These are phyloP conservation scores for Xiphophorus couchianus DNA, from an alignment of 2,113 vertebrate species.

Conservation along the genomic window DNA sequence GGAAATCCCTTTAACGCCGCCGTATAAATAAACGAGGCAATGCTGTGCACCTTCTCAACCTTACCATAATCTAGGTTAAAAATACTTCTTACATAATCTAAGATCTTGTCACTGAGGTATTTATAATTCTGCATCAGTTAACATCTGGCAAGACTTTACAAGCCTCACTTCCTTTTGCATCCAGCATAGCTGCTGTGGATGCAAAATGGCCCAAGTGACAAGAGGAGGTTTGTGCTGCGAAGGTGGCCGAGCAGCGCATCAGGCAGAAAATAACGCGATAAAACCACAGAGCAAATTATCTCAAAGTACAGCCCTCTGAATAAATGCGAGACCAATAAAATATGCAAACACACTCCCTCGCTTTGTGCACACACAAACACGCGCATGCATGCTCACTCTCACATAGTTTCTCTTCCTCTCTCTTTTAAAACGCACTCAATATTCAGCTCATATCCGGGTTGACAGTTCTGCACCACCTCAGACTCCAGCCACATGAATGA, in stretches of 20 bases:
- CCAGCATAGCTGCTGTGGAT: slow-evolving; percentile 19
- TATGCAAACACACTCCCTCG: slow-evolving; percentile 20
- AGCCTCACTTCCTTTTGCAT: slow-evolving; percentile 6
- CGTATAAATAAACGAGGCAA: too few relatives aligned
- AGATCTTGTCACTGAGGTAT: background rate
- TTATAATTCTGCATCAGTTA: slow-evolving; percentile 15
- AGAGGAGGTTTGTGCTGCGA: slow-evolving; percentile 38
- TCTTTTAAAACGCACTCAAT: slow-evolving; percentile 32
- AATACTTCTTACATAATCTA: background rate
- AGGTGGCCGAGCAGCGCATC: slow-evolving; percentile 16
- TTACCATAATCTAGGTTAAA: background rate
- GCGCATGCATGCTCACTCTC: background rate
- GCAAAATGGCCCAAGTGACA: slow-evolving; percentile 36
- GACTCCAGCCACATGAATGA: slow-evolving; percentile 76
- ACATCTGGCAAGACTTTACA: background rate
- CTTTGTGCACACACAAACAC: background rate
- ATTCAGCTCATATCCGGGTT: slow-evolving; percentile 53
- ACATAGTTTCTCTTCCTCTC: slow-evolving; percentile 25
- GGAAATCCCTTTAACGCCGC: too few relatives aligned
- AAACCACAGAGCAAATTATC: background rate
- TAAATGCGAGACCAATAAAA: slow-evolving; percentile 40
- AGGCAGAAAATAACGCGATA: too few relatives aligned
- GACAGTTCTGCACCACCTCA: slow-evolving; percentile 38
- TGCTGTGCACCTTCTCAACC: background rate
- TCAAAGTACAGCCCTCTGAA: slow-evolving; percentile 30